Evolutionary conservation across 2,113 vertebrate species (phyloP).

Genomic region (Ceyx melanurus): DNA sequence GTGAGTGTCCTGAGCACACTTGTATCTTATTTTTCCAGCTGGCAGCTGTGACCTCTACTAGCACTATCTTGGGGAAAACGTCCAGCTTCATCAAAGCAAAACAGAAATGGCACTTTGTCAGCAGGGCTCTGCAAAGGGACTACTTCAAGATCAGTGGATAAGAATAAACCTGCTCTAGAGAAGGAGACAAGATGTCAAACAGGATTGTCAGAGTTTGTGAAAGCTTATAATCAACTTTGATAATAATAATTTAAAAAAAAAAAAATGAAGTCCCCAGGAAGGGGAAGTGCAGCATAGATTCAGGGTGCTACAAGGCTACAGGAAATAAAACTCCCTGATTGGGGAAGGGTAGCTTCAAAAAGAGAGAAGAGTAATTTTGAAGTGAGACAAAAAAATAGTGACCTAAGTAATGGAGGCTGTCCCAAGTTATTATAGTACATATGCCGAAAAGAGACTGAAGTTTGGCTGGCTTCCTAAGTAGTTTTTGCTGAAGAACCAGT

Average conservation of each 20-base stretch:
- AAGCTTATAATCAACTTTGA: background rate
- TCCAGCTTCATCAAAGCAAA: background rate
- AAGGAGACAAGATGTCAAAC: background rate
- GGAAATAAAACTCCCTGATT: background rate
- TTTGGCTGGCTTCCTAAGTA: constrained; percentile 15
- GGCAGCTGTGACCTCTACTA: background rate
- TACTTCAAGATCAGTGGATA: background rate
- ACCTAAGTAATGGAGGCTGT: background rate
- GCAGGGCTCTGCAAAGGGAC: background rate
- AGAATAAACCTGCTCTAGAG: background rate
- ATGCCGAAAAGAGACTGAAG: background rate
- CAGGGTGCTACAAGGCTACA: background rate
- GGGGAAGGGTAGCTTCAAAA: background rate
- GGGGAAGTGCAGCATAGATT: background rate
- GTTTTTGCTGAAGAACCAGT: constrained; percentile 1
- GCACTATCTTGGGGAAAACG: background rate
- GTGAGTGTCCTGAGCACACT: constrained; percentile 68
- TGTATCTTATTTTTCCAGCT: background rate
- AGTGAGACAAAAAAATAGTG: background rate
- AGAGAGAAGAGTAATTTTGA: background rate
- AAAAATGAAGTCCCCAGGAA: background rate
- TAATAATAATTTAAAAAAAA: background rate
- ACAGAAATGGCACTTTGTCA: background rate
- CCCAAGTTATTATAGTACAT: background rate
- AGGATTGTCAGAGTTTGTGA: constrained; percentile 1